Evolutionary conservation across 2,797 vertebrate species (phyloP).

Genomic region (Lepilemur septentrionalis): DNA sequence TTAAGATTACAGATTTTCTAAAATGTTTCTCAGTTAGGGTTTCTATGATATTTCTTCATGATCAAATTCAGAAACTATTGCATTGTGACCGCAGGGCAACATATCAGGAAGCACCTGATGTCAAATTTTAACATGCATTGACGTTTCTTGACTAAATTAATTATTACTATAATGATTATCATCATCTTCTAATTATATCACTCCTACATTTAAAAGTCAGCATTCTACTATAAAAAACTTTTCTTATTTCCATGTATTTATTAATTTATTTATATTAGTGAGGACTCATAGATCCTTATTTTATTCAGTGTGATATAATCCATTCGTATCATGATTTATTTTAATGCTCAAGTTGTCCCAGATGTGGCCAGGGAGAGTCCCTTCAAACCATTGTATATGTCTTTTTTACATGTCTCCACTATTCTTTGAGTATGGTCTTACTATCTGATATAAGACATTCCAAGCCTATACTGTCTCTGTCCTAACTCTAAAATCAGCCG

Average conservation of each 20-base stretch:
- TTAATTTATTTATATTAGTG: not conserved
- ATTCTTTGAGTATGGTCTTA: not conserved
- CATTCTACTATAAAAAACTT: not conserved
- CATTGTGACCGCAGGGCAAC: not conserved
- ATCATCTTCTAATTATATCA: not conserved
- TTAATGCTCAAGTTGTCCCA: not conserved
- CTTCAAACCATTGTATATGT: not conserved
- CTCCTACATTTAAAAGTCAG: not conserved
- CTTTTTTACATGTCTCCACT: not conserved
- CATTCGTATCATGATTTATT: not conserved
- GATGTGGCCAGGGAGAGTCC: not conserved
- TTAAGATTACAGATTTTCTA: constrained; percentile 9
- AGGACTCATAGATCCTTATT: not conserved
- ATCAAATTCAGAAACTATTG: constrained; percentile 16
- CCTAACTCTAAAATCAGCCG: not conserved
- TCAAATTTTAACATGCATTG: not conserved
- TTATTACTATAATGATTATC: not conserved
- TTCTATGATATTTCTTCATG: constrained; percentile 16
- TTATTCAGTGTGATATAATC: not conserved
- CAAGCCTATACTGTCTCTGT: not conserved
- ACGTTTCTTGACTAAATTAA: constrained; percentile 13
- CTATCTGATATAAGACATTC: not conserved
- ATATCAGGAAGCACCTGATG: not conserved
- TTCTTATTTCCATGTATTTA: not conserved
- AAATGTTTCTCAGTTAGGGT: not conserved